These are phyloP conservation scores for Amblyteles armatorius DNA, from an alignment of 2,888 invertebrate genomes.

Conservation along the genomic window DNA sequence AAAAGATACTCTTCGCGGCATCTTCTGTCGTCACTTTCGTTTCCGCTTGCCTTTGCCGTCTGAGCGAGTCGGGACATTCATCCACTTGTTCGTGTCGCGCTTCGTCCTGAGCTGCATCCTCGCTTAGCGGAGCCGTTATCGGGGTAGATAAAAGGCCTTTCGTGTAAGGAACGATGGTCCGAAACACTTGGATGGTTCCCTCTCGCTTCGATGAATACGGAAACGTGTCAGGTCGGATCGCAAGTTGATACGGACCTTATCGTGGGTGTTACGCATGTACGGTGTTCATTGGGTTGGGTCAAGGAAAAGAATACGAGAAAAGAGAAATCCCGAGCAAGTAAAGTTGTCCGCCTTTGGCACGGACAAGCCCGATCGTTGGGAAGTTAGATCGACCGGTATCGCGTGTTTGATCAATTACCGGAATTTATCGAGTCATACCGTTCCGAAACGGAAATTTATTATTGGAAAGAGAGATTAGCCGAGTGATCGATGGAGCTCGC, in stretches of 20 bases:
- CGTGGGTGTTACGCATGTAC: neutral
- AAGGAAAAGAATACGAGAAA: neutral
- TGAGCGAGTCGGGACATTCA: neutral
- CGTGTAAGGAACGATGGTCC: slow-evolving; percentile 9
- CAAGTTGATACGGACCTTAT: neutral
- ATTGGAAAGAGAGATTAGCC: neutral
- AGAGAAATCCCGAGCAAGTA: neutral
- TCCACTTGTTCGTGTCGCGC: slow-evolving; percentile 7
- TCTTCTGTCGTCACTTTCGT: neutral
- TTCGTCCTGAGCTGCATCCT: neutral
- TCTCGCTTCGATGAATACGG: neutral
- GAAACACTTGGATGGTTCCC: neutral
- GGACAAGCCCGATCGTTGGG: neutral
- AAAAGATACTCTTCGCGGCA: neutral
- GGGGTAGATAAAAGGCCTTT: neutral
- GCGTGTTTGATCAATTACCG: neutral
- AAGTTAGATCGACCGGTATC: neutral
- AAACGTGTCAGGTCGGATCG: neutral
- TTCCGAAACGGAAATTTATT: neutral
- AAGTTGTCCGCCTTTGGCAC: neutral
- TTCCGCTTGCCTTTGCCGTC: neutral
- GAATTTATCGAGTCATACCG: neutral
- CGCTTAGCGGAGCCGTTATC: neutral
- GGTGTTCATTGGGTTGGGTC: neutral
- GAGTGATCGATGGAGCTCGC: neutral